Conservation (phyloP, 2,888 invertebrate genomes). For the Melangyna quadrimaculata region DNA sequence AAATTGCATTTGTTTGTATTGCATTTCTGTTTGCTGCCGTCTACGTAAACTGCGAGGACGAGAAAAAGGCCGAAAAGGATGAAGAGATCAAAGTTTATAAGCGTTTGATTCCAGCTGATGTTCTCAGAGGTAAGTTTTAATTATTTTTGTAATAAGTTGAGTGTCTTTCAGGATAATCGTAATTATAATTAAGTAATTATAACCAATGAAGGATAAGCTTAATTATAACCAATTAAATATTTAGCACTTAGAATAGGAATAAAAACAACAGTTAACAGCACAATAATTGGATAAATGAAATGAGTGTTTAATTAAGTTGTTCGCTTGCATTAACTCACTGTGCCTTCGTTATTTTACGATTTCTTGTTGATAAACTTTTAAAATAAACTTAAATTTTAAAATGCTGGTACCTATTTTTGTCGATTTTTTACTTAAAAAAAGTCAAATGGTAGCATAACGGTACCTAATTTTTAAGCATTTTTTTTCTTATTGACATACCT, state of each 20-base stretch:
- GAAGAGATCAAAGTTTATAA: constrained; percentile 88
- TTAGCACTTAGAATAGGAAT: not conserved
- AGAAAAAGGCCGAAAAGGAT: constrained; percentile 77
- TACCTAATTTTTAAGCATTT: too few species aligned
- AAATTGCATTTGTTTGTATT: constrained; percentile 70
- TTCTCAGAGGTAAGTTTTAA: constrained; percentile 87
- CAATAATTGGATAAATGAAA: not conserved
- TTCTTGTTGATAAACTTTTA: too few species aligned
- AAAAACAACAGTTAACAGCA: not conserved
- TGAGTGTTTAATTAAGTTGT: not conserved
- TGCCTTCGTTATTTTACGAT: too few species aligned
- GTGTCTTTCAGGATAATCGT: not conserved
- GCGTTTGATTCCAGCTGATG: constrained; percentile 93
- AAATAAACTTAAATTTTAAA: too few species aligned
- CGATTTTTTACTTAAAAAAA: too few species aligned
- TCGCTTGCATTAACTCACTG: not conserved
- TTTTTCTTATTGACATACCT: too few species aligned
- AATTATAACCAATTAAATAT: not conserved
- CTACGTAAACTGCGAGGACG: constrained; percentile 80
- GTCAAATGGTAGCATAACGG: too few species aligned
- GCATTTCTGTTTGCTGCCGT: constrained; percentile 82
- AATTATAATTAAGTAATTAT: too few species aligned
- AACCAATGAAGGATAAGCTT: too few species aligned
- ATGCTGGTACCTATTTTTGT: too few species aligned
- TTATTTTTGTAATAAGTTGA: not conserved